Evolutionary conservation across 92 coral and sea anemone species (phyloP).

Genomic region (Bergia sp.): DNA sequence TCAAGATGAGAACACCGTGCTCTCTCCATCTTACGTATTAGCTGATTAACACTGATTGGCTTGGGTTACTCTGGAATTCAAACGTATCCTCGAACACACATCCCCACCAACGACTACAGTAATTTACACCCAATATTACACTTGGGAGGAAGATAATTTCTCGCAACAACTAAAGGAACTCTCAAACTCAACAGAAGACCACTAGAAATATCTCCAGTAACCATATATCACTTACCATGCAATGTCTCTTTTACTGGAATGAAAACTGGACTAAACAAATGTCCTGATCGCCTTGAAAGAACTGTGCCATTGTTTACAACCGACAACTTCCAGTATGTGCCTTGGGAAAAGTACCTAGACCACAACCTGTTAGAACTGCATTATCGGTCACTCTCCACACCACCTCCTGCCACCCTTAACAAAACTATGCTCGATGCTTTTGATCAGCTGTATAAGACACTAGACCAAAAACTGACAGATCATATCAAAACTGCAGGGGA

Average conservation of each 20-base stretch:
- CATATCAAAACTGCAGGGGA: neutral
- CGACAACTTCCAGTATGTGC: conserved; percentile 6
- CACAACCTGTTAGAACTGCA: conserved; percentile 14
- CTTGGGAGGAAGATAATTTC: conserved; percentile 31
- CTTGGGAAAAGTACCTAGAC: conserved; percentile 21
- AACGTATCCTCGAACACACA: neutral
- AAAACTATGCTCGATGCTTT: conserved; percentile 5
- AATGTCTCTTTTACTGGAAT: conserved; percentile 15
- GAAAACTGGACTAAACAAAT: conserved; percentile 20
- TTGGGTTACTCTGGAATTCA: neutral
- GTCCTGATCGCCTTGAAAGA: conserved; percentile 22
- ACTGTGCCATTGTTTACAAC: conserved; percentile 28
- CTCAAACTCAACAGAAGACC: conserved; percentile 29
- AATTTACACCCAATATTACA: conserved; percentile 1
- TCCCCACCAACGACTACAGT: neutral
- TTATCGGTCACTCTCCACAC: conserved; percentile 32
- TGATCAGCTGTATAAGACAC: neutral
- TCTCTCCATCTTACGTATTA: conserved; percentile 3
- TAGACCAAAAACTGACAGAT: neutral
- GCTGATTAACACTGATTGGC: neutral
- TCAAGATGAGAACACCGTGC: neutral
- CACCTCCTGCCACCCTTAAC: conserved; percentile 24
- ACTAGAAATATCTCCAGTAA: conserved; percentile 10
- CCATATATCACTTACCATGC: conserved; percentile 37
- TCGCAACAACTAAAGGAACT: conserved; percentile 24